phyloP scores from a whole-genome alignment of 2,113 vertebrate genomes.

The Dunckerocampus dactyliophorus region DNA sequence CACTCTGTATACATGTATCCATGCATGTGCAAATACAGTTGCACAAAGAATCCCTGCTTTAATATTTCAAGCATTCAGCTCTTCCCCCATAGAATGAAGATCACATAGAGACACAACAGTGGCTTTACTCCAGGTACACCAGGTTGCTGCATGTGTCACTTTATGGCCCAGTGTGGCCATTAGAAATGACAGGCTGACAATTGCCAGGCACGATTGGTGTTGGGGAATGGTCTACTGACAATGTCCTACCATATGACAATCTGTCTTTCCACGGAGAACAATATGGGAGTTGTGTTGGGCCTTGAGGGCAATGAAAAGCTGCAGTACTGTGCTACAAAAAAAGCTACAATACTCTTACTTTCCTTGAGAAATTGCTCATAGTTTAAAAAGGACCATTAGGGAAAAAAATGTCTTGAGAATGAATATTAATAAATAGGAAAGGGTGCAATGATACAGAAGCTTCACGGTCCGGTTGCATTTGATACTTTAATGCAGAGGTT shows the following conservation, averaged over 20 bases:
- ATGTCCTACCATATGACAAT: conserved; percentile 57
- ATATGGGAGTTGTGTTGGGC: conserved; percentile 52
- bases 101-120: conserved; percentile 15
- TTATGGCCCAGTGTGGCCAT: conserved; percentile 65
- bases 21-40: conserved; percentile 27
- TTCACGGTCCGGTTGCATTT: no score
- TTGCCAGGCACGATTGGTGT: conserved; percentile 67
- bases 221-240: conserved; percentile 74
- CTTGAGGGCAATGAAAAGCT: conserved; percentile 46
- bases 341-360: conserved; percentile 56
- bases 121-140: conserved; percentile 47
- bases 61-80: conserved; percentile 27
- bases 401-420: background rate
- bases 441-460: no score
- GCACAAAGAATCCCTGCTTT: conserved; percentile 17
- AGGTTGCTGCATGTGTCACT: conserved; percentile 31
- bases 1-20: conserved; percentile 12
- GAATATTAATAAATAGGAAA: no score
- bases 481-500: no score
- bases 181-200: conserved; percentile 67
- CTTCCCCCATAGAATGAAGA: conserved; percentile 25
- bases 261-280: conserved; percentile 55
- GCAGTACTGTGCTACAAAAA: conserved; percentile 26
- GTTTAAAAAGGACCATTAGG: conserved; percentile 14
- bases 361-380: conserved; percentile 54